phyloP scores from a whole-genome alignment of 2,888 invertebrate genomes.

The Criorhina ranunculi region DNA sequence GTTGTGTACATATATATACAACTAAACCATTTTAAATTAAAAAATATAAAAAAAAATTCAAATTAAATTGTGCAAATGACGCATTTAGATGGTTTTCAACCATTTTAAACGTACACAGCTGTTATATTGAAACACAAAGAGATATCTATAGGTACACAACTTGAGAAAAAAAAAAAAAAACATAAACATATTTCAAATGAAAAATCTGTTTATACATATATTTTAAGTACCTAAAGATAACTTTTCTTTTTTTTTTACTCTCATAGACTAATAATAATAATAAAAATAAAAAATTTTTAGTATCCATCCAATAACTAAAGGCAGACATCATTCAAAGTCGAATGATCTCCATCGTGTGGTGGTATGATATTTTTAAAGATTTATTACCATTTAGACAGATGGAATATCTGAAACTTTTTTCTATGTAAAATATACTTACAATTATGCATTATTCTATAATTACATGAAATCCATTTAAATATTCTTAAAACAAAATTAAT shows the following conservation, averaged over 20 bases:
- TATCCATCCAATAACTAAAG: slow-evolving; percentile 20
- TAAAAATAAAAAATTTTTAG: slow-evolving; percentile 46
- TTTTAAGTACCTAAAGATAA: slow-evolving; percentile 31
- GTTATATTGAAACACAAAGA: slow-evolving; percentile 19
- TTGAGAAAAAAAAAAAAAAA: slow-evolving; percentile 15
- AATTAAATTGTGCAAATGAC: slow-evolving; percentile 51
- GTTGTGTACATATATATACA: too few species aligned
- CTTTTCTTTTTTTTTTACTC: slow-evolving; percentile 29
- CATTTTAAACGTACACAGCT: slow-evolving; percentile 41
- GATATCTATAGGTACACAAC: slow-evolving; percentile 21
- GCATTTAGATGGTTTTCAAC: slow-evolving; percentile 37
- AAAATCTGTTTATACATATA: slow-evolving; percentile 14
- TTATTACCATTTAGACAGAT: slow-evolving; percentile 38
- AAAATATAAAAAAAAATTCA: slow-evolving; percentile 15
- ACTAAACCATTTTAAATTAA: background rate
- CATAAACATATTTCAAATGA: slow-evolving; percentile 41
- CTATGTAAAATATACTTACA: background rate
- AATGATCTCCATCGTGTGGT: slow-evolving; percentile 7
- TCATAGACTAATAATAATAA: slow-evolving; percentile 42
- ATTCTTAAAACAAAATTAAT: slow-evolving; percentile 34
- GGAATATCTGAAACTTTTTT: slow-evolving; percentile 15
- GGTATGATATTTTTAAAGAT: slow-evolving; percentile 30
- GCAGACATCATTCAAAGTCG: slow-evolving; percentile 41
- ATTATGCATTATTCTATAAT: too few species aligned
- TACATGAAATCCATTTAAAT: background rate